A percentile compares a stretch with the other conserved stretches of the same genome.
Evolutionary conservation across 23 tunicate species (phyloP).

Genomic region (Ciona savignyi): DNA sequence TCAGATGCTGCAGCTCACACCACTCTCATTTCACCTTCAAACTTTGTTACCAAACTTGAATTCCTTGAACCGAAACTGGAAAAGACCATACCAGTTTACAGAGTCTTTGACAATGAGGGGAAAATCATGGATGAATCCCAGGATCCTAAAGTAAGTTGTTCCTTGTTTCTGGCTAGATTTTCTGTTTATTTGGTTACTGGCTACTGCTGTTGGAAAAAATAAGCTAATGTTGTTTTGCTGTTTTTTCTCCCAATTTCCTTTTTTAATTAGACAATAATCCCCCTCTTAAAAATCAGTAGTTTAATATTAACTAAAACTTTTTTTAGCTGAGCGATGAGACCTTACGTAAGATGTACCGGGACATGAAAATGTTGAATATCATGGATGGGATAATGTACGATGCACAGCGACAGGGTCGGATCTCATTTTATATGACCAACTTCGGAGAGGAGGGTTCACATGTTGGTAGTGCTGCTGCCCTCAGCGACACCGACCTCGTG

Average conservation of each 20-base stretch:
- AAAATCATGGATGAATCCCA: constrained; percentile 57
- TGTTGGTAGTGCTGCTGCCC: constrained; percentile 94
- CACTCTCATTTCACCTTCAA: not conserved
- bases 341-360: constrained; percentile 74
- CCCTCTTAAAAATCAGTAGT: too few species aligned
- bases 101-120: constrained; percentile 71
- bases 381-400: constrained; percentile 93
- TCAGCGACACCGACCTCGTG: constrained; percentile 76
- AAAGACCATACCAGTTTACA: constrained; percentile 79
- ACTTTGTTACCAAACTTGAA: constrained; percentile 61
- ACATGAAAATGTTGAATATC: constrained; percentile 65
- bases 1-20: not conserved
- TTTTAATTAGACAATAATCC: too few species aligned
- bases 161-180: too few species aligned
- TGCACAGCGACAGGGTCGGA: constrained; percentile 95
- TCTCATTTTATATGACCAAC: constrained; percentile 98
- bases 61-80: constrained; percentile 89
- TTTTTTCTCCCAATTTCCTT: too few species aligned
- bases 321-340: constrained; percentile 29
- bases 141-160: constrained; percentile 63
- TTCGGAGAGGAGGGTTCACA: constrained; percentile 98
- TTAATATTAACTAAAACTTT: too few species aligned
- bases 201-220: too few species aligned
- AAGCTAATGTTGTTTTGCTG: too few species aligned
- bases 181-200: too few species aligned